phyloP scores from a whole-genome alignment of 2,888 invertebrate genomes.

The Pollenia griseotomentosa region DNA sequence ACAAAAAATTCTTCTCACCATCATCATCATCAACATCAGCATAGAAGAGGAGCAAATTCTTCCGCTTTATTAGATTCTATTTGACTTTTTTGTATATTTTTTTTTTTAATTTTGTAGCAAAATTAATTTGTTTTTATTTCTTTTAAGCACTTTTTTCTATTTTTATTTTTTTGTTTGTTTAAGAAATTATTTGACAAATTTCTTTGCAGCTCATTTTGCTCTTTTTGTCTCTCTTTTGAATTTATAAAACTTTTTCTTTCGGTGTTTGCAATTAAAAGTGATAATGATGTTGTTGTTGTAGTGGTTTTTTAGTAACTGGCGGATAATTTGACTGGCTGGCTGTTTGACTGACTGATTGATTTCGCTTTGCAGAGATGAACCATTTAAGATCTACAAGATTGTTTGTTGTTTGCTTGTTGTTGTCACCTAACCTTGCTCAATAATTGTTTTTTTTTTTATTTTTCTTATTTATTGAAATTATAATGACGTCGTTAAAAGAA shows the following conservation, averaged over 20 bases:
- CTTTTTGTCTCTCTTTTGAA: not conserved
- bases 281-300: conserved; percentile 10
- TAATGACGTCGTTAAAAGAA: conserved; percentile 62
- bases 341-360: conserved; percentile 5
- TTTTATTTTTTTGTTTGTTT: conserved; percentile 57
- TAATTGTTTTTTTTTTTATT: conserved; percentile 15
- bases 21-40: conserved; percentile 18
- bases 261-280: not conserved
- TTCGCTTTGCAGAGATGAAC: conserved; percentile 7
- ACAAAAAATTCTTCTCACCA: conserved; percentile 54
- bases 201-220: conserved; percentile 71
- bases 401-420: conserved; percentile 26
- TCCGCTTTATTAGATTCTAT: conserved; percentile 65
- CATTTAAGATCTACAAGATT: not conserved
- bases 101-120: conserved; percentile 41
- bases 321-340: conserved; percentile 16
- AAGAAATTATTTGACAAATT: conserved; percentile 78
- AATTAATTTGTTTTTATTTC: conserved; percentile 56
- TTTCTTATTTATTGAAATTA: conserved; percentile 26
- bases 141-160: conserved; percentile 75
- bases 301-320: not conserved
- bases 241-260: conserved; percentile 16
- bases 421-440: conserved; percentile 71
- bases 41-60: conserved; percentile 49
- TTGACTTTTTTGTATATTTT: conserved; percentile 42